Percentiles rank a stretch among this genome's conserved stretches.
phyloP scores from a whole-genome alignment of 1,140 invertebrate species.

The Drosophila takahashii region DNA sequence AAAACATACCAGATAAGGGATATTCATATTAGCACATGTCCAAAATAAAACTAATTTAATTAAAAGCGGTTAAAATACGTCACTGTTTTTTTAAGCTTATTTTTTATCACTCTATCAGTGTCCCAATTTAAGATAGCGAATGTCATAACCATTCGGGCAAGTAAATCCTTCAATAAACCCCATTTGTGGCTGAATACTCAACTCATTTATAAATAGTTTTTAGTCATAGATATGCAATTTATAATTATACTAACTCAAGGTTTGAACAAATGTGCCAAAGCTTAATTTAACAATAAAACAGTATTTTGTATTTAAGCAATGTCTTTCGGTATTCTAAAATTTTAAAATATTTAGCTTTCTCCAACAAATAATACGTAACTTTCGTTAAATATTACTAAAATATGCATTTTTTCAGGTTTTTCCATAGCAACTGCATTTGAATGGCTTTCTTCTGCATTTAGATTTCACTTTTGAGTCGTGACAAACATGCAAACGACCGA shows the following conservation, averaged over 20 bases:
- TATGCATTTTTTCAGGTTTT: conserved; percentile 27
- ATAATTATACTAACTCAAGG: neutral
- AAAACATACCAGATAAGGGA: neutral
- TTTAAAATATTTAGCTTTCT: neutral
- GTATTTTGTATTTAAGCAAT: neutral
- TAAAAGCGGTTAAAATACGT: neutral
- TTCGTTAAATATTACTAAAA: neutral
- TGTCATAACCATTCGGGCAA: conserved; percentile 1
- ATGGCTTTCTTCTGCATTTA: conserved; percentile 26
- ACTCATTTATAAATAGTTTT: neutral
- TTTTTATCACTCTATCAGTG: conserved; percentile 27
- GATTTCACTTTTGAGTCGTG: conserved; percentile 71
- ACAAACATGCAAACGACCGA: conserved; percentile 59
- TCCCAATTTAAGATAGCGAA: conserved; percentile 9
- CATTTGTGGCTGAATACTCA: neutral
- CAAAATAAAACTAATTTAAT: neutral
- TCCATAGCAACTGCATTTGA: conserved; percentile 23
- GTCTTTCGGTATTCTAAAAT: neutral
- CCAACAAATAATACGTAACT: too few relatives aligned
- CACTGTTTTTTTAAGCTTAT: neutral
- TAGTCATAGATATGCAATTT: neutral
- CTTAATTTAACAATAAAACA: neutral
- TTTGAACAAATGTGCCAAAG: neutral
- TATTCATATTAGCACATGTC: neutral
- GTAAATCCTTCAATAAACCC: conserved; percentile 6